Evolutionary conservation across 2,888 invertebrate genomes (phyloP), one percentile per base, ranked within the genome.

Genomic region (Chalcis sispes): DNA sequence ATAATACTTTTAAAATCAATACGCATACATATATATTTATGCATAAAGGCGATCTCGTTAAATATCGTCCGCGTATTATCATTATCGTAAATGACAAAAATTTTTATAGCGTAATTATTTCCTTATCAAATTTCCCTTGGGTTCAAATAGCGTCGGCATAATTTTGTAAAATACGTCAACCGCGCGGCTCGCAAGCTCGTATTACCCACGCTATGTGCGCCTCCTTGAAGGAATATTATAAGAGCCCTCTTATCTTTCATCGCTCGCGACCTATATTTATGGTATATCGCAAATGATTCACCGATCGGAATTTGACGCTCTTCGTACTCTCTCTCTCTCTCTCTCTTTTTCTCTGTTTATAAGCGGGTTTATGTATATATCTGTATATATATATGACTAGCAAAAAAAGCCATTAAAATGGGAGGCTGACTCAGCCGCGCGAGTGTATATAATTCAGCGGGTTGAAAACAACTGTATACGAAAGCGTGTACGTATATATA

Each of bases 271-370:
- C 83, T 77, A 82, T 78, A 81, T 79, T 77, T 77, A 76, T 58
- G 74, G 70, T 79, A 72, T 76, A 76, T 79, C 77, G 77, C 76
- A 77, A 61, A 64, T 82, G 84, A 83, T 81, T 83, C 83, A 82
- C 79, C 77, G 74, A 78, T 78, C 69, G 81, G 82, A 81, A 81
- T 82, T 80, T 77, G 75, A 78, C 69, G 80, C 80, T 77, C 66
- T 20, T 13, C 27, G 29, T 10, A 52, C 23, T 18, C n/a, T n/a
- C n/a, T n/a, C n/a, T n/a, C n/a, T n/a, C n/a, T n/a, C n/a, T n/a
- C n/a, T n/a, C n/a, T n/a, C n/a, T n/a, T n/a, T n/a, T n/a, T n/a
- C n/a, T n/a, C n/a, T n/a, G n/a, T n/a, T n/a, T n/a, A n/a, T n/a
- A n/a, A n/a, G n/a, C n/a, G n/a, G n/a, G n/a, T n/a, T n/a, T n/a